Base-by-base conservation (phyloP, 2,888 invertebrate genomes). In the Leptinotarsa juncta region DNA sequence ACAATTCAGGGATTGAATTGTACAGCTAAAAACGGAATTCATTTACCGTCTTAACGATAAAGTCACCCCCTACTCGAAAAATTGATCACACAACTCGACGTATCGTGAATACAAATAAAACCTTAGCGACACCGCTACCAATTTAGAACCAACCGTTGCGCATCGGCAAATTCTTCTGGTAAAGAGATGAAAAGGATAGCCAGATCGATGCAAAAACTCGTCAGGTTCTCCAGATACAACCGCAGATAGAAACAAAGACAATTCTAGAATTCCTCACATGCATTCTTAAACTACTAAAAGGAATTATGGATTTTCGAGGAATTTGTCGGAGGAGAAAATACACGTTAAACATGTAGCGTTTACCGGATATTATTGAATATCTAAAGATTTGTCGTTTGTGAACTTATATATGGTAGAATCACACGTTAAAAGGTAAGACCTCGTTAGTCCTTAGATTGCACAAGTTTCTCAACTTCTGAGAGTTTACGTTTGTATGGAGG, bases 191-290 rank as follows among this genome's bases (percentile, higher is more conserved):
- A 62, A 32, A 62, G 62, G 62, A 62, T n/a, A 7, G 57, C 57
- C 18, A 62, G 67, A 74, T 57, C 65, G 71, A 67, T 65, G 68
- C 68, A 74, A 74, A 74, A 71, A 74, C 74, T 71, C 68, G 74
- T 74, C 74, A 71, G 71, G 74, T 71, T 74, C 66, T 65, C 74
- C 65, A 74, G 74, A 74, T 74, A 74, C 71, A 69, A 65, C 68
- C 67, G 71, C 65, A 71, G 68, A 71, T 71, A 68, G 68, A 68
- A 74, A 67, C 67, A 51, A 66, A 50, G 65, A 55, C 71, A 71
- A 71, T 68, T 70, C 67, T 49, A 67, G 74, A 74, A 68, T 74
- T 74, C 71, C 71, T 32, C 49, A 68, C 49, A 53, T 65, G 62
- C 57, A 26, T 50, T 18, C 26, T 66, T 4, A 51, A 71, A 65